Evolutionary conservation across 2,888 invertebrate species (phyloP), one percentile per base, ranked within the genome.

Genomic region (Gasteruption jaculator): DNA sequence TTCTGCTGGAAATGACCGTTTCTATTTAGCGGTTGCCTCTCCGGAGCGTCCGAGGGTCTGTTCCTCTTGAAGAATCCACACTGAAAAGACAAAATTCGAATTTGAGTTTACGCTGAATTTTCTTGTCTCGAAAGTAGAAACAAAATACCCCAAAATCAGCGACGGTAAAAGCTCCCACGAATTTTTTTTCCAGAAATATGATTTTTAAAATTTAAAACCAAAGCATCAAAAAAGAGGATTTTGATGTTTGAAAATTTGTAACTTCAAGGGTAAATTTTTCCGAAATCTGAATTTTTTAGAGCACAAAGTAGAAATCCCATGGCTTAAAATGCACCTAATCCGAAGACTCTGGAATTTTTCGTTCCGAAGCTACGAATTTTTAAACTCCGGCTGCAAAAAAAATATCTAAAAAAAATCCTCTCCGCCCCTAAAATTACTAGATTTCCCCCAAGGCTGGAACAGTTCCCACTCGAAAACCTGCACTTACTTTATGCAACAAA

Each of bases 11-110:
- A 67, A 47, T 77, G 75, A 32, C 83, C 83, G 58, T 85, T 85
- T 50, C 89, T 79, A 71, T 87, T 86, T 52, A 91, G 73, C 2
- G 91, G 91, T 65, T 91, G 88, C 36, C 89, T 79, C 75, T 91
- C 91, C 29, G 87, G 82, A 56, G 85, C 82, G 66, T 85, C 83
- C 1, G 83, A 78, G 33, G 91, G 91, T 18, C 92, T 82, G 73
- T 90, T 89, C 63, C 92, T 81, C 68, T 91, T 90, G 78, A 93
- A 93, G 82, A 93, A 93, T 46, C 92, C 92, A 69, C 87, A 86
- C 91, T 92, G 73, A 20, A 76, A 74, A 45, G 42, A 41, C 44
- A 50, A 36, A 47, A n/a, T 8, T 12, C n/a, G n/a, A n/a, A 42
- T 26, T n/a, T 8, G 15, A 19, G n/a, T n/a, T n/a, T n/a, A 15